Base-by-base conservation (phyloP, 2,888 invertebrate genomes). In the Pristionchus maxplancki region DNA sequence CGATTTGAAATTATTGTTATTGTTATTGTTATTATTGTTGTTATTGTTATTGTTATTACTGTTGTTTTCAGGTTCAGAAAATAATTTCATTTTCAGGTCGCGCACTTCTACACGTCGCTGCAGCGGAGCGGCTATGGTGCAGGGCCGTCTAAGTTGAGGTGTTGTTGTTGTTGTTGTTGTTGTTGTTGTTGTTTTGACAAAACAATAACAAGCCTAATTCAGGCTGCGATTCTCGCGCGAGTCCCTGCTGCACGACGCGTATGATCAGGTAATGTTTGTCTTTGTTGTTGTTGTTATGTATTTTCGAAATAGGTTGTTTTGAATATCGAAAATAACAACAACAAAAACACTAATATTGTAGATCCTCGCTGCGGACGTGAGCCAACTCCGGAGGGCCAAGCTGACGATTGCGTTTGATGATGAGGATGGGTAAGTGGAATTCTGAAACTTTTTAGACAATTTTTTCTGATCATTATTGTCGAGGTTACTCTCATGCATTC, bases 81-180 rank as follows among this genome's bases (percentile, higher is more conserved):
- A n/a, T n/a, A n/a, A n/a, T 28, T 97, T 31, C 37, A 37, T 37
- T 37, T 86, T 48, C 98, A 99, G 95, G 96, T 98, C 90, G 96
- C 98, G 87, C 97, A 97, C 92, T 98, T 99, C 95, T 98, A 98
- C 95, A 96, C 97, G 90, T 98, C 98, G 95, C 96, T 99, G 64
- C 98, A 98, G 95, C 97, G 97, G 95, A 98, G 98, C 95, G 98
- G 98, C 86, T 98, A 97, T 93, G 98, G 98, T 0, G 98, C 98
- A 95, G 98, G 98, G 11, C 98, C 98, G 20, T 97, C 97, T 90
- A 98, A 98, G 95, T 96, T 98, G 92, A 98, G 98, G 98, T 98
- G 95, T 96, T 40, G 40, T 20, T 37, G 37, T 17, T 11, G 71
- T 44, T 44, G 44, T 44, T 44, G 6, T 44, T 6, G 44, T 44